phyloP scores from a whole-genome alignment of 2,113 vertebrate species.

The Rafetus swinhoei region DNA sequence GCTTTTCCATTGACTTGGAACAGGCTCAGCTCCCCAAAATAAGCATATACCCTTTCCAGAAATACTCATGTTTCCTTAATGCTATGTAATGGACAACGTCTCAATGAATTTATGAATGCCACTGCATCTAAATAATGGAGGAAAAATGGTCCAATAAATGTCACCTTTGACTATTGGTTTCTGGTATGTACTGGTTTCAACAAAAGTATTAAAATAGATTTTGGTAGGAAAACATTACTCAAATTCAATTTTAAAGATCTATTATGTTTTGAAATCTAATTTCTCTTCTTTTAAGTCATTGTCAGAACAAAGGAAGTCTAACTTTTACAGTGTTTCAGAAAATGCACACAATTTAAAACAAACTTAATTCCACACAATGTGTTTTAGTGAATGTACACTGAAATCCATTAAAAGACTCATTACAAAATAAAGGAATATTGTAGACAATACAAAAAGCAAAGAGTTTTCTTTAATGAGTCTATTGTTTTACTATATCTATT shows the following conservation, averaged over 20 bases:
- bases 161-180: not conserved
- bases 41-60: not conserved
- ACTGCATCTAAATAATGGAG: slow-evolving; percentile 48
- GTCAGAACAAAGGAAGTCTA: not conserved
- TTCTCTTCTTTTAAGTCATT: not conserved
- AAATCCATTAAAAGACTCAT: not conserved
- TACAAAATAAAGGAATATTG: rapidly evolving
- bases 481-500: not conserved
- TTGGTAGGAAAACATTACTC: not conserved
- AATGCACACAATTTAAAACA: not conserved
- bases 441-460: rapidly evolving
- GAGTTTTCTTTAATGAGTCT: not conserved
- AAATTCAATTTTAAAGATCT: not conserved
- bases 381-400: not conserved
- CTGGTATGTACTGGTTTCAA: not conserved
- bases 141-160: slow-evolving; percentile 30
- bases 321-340: not conserved
- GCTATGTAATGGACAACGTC: slow-evolving; percentile 56
- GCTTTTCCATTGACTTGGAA: slow-evolving; percentile 22
- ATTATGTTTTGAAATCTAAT: not conserved
- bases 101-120: slow-evolving; percentile 43
- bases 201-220: not conserved
- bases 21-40: not conserved
- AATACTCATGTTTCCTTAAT: slow-evolving; percentile 43
- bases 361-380: rapidly evolving